phyloP scores from a whole-genome alignment of 2,888 invertebrate genomes.

The Chrysina gloriosa region DNA sequence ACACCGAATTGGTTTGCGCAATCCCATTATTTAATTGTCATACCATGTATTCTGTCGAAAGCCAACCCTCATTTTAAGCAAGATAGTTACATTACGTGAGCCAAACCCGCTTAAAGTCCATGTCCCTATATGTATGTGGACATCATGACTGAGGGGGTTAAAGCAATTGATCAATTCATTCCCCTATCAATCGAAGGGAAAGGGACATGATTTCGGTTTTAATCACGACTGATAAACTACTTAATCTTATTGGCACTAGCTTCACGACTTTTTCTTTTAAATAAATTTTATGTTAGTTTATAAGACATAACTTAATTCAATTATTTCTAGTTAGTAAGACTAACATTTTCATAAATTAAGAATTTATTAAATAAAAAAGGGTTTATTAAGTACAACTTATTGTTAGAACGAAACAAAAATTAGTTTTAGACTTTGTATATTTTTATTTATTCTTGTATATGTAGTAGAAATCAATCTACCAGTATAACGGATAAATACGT shows the following conservation, averaged over 20 bases:
- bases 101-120: no score
- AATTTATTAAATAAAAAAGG: slow-evolving; percentile 1
- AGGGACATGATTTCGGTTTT: background rate
- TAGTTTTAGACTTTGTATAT: background rate
- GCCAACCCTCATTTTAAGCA: no score
- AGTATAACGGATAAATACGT: slow-evolving; percentile 25
- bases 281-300: background rate
- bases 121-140: no score
- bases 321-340: slow-evolving; percentile 11
- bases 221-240: no score
- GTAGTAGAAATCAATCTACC: slow-evolving; percentile 11
- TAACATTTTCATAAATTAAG: background rate
- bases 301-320: background rate
- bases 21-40: no score
- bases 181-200: no score
- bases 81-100: no score
- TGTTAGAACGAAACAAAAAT: background rate
- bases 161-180: no score
- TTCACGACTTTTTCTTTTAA: background rate
- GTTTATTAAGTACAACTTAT: slow-evolving; percentile 21
- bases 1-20: no score
- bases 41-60: no score
- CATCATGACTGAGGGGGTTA: no score
- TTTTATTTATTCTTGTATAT: background rate
- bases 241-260: background rate